These are phyloP conservation scores for Elymnias hypermnestra DNA, from an alignment of 1,140 invertebrate genomes.

Conservation along the genomic window DNA sequence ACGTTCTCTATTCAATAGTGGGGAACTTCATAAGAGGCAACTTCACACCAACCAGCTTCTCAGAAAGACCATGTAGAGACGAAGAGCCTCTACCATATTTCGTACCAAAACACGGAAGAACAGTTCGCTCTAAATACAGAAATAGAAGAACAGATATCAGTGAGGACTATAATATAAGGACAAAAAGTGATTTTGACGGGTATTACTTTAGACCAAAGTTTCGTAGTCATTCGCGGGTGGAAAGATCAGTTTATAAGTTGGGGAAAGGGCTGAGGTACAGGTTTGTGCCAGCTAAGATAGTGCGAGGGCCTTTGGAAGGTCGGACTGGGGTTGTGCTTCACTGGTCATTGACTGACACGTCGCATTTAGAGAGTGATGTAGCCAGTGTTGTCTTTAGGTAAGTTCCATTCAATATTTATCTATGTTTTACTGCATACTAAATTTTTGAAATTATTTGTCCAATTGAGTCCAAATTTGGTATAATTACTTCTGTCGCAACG, in stretches of 20 bases:
- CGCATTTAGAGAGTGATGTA: conserved; percentile 44
- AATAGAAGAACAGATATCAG: too few relatives aligned
- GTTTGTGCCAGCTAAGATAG: conserved; percentile 47
- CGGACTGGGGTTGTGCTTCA: conserved; percentile 42
- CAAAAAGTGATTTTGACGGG: conserved; percentile 35
- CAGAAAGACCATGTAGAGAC: conserved; percentile 49
- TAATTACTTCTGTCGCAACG: too few relatives aligned
- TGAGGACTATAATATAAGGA: conserved; percentile 35
- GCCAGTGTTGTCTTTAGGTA: conserved; percentile 70
- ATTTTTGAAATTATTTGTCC: too few relatives aligned
- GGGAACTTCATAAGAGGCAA: conserved; percentile 50
- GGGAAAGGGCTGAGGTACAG: conserved; percentile 38
- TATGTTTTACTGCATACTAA: too few relatives aligned
- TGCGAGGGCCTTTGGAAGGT: conserved; percentile 44
- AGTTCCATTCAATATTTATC: too few relatives aligned
- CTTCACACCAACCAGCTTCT: conserved; percentile 55
- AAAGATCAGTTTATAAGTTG: conserved; percentile 32
- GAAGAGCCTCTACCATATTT: conserved; percentile 50
- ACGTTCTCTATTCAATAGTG: conserved; percentile 53
- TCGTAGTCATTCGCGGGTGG: conserved; percentile 31
- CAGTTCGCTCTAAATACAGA: too few relatives aligned
- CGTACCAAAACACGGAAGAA: conserved; percentile 45
- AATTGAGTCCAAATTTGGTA: too few relatives aligned
- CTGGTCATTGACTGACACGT: conserved; percentile 51
- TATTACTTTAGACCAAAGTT: conserved; percentile 58